Evolutionary conservation across 2,113 vertebrate genomes (phyloP), one percentile per base, ranked within the genome.

Genomic region (Stigmatopora argus): DNA sequence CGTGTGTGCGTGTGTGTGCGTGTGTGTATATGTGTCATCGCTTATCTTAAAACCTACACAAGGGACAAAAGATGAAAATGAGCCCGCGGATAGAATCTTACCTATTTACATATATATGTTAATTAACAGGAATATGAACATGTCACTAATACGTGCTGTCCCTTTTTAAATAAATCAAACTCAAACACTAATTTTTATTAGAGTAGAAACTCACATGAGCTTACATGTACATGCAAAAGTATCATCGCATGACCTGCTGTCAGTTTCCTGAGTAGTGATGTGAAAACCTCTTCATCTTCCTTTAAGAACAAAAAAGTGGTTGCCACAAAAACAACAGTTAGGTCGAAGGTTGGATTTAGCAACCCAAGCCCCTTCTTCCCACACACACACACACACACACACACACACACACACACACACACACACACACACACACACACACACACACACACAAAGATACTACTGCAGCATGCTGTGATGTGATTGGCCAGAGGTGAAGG

Each of bases 151-250:
- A n/a, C n/a, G n/a, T n/a, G n/a, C n/a, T n/a, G n/a, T n/a, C n/a
- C n/a, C n/a, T n/a, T n/a, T n/a, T n/a, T n/a, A n/a, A n/a, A n/a
- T n/a, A n/a, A n/a, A n/a, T n/a, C n/a, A n/a, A n/a, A n/a, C n/a
- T n/a, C n/a, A n/a, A n/a, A n/a, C n/a, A n/a, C n/a, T n/a, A n/a
- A n/a, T n/a, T n/a, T n/a, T n/a, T n/a, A n/a, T n/a, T n/a, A n/a
- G n/a, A n/a, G n/a, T n/a, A n/a, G 7, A 6, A 35, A 41, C 21
- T 3, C 51, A n/a, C 41, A 38, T 51, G 57, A 26, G 45, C 15
- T 60, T 53, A 60, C n/a, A 62, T 34, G 60, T 34, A 52, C 17
- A 57, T 34, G 58, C 60, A 63, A 60, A 63, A 51, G 58, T 58
- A 15, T 3, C 12, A 17, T 64, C 26, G 0, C 6, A 19, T 64